A percentile compares a stretch with the other conserved stretches of the same genome.
Conservation (phyloP, 2,113 vertebrate genomes). For the Lepus americanus region DNA sequence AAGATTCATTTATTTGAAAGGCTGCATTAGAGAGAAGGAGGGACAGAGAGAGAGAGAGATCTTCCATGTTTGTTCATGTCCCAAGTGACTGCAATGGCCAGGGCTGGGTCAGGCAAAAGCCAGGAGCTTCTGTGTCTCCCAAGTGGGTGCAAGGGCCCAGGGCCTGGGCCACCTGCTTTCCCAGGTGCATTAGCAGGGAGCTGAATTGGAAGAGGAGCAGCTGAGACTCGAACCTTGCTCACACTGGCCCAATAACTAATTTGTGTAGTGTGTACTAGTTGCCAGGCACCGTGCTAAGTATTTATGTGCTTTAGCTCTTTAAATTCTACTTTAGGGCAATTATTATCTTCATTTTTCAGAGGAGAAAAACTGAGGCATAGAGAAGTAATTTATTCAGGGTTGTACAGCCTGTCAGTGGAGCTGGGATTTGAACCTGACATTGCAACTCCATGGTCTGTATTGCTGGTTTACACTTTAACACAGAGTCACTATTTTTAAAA, state of each 20-base stretch:
- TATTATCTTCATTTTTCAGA: slow-evolving; percentile 33
- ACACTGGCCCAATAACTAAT: too few species aligned
- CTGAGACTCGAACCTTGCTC: too few species aligned
- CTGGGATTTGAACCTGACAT: slow-evolving; percentile 5
- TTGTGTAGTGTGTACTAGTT: not conserved
- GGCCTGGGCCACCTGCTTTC: too few species aligned
- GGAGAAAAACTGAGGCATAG: slow-evolving; percentile 35
- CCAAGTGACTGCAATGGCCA: too few species aligned
- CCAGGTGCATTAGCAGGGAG: too few species aligned
- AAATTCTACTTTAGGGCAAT: slow-evolving; percentile 50
- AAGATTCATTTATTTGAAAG: not conserved
- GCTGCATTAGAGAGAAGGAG: too few species aligned
- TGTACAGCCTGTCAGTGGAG: slow-evolving; percentile 50
- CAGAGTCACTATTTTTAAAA: slow-evolving; percentile 39
- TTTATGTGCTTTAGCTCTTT: slow-evolving; percentile 33
- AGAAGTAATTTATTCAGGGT: slow-evolving; percentile 63
- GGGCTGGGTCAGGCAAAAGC: too few species aligned
- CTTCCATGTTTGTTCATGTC: too few species aligned
- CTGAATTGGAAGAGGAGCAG: too few species aligned
- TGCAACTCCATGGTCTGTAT: slow-evolving; percentile 22
- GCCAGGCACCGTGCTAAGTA: not conserved
- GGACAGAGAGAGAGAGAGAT: too few species aligned
- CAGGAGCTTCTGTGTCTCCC: too few species aligned
- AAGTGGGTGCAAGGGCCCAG: too few species aligned
- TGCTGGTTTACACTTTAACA: slow-evolving; percentile 4